A percentile compares a stretch with the other conserved stretches of the same genome.
Evolutionary conservation across 1,140 invertebrate species (phyloP).

Genomic region (Bathynomus jamesi): DNA sequence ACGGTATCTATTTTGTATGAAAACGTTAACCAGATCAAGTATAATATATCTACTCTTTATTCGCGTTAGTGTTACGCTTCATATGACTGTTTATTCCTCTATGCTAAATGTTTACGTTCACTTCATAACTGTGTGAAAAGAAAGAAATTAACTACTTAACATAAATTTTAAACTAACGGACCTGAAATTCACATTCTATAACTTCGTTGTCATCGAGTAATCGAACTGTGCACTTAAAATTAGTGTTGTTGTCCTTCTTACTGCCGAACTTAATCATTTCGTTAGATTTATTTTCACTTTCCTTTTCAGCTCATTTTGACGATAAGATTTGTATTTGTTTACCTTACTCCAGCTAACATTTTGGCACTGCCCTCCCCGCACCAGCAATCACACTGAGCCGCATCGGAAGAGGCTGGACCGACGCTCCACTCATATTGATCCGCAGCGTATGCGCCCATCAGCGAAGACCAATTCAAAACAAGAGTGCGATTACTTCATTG

Average conservation of each 20-base stretch:
- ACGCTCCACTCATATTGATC: neutral
- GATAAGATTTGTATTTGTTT: neutral
- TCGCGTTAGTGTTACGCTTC: too few species aligned
- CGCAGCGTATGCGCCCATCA: neutral
- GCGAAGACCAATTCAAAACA: neutral
- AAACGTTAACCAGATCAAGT: too few species aligned
- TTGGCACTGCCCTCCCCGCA: neutral
- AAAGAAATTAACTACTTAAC: too few species aligned
- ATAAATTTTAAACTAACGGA: constrained; percentile 52
- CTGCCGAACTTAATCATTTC: constrained; percentile 63
- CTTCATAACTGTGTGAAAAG: too few species aligned
- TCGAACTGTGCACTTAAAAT: constrained; percentile 87
- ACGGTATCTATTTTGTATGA: too few species aligned
- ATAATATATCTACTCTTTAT: too few species aligned
- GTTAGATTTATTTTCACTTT: neutral
- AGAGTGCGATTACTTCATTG: neutral
- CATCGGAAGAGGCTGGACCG: neutral
- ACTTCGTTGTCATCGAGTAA: constrained; percentile 90
- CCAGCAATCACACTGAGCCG: neutral
- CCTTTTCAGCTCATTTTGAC: neutral
- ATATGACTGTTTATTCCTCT: too few species aligned
- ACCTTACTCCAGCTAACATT: neutral
- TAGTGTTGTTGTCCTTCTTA: constrained; percentile 73
- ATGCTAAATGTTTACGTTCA: too few species aligned
- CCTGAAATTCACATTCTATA: constrained; percentile 91